Evolutionary conservation across 2,797 vertebrate species (phyloP).

Genomic region (Margarornis squamiger): DNA sequence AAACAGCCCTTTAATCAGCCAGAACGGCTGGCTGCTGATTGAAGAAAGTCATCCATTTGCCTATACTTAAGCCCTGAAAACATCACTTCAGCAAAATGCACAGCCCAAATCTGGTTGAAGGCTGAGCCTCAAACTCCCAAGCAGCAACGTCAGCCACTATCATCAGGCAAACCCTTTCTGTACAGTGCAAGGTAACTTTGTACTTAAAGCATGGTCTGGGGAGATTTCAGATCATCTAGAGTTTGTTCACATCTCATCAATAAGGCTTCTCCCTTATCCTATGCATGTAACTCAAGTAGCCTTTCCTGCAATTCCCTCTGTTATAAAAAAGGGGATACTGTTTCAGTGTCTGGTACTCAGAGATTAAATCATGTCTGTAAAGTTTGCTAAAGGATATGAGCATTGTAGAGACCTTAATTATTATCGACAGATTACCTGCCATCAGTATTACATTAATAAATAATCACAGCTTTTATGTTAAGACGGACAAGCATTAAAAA

Average conservation of each 20-base stretch:
- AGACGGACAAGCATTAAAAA: background rate
- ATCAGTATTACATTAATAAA: background rate
- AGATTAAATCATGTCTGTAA: background rate
- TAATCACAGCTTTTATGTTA: background rate
- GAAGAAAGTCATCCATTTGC: conserved; percentile 35
- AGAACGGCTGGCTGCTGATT: conserved; percentile 33
- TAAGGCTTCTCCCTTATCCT: background rate
- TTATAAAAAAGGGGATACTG: background rate
- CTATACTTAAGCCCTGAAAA: conserved; percentile 17
- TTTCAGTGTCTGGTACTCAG: background rate
- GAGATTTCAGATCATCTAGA: background rate
- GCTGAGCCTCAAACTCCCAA: background rate
- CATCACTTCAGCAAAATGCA: conserved; percentile 30
- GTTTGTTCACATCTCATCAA: background rate
- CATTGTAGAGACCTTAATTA: background rate
- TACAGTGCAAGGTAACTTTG: background rate
- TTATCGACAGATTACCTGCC: background rate
- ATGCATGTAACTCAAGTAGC: background rate
- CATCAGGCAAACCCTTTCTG: background rate
- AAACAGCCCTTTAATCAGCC: conserved; percentile 36
- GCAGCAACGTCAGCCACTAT: background rate
- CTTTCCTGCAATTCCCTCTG: background rate
- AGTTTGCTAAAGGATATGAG: background rate
- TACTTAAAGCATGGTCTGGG: background rate
- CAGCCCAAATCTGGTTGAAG: background rate